Base-by-base conservation (phyloP, 2,113 vertebrate genomes). In the Lucifuga dentata region DNA sequence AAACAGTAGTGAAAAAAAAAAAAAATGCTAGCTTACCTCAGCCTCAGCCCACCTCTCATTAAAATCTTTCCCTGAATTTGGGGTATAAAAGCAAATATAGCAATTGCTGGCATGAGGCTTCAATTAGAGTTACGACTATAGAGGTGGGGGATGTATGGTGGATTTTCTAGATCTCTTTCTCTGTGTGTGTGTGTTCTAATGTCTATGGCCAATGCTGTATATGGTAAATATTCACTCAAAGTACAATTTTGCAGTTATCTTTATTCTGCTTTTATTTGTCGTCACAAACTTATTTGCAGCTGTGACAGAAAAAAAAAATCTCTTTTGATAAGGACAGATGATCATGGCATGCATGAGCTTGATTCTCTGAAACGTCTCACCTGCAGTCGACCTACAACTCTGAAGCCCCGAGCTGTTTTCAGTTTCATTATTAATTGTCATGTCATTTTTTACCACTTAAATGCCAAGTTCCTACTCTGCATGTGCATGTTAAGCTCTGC, bases 41-140 rank as follows among this genome's bases (percentile, higher is more conserved):
- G 79, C 76, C 67, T 76, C 53, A 80, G 65, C 61, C 59, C 39
- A 61, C 57, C 61, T 61, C 69, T 83, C 78, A 88, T 89, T 89
- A 85, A 87, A 87, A 81, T 79, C 40, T 88, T 90, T 88, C 87
- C 83, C 90, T 83, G 75, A 89, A 89, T 89, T 86, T 81, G 62
- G 73, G 76, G 78, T 66, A 65, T 90, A 88, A 88, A 89, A 80
- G 83, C 75, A 90, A 88, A 88, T 72, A 77, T 81, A 76, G 85
- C 70, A 83, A 86, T 87, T 81, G 73, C 73, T 70, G 60, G 70
- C 88, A 87, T 84, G 69, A 87, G 87, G 87, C 67, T 89, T 83
- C 74, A 87, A 84, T 87, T 88, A 86, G 50, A 68, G 78, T 73
- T 68, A 82, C 61, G 56, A 80, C 62, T 2, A 5, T 2, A 5